phyloP scores from a whole-genome alignment of 1,140 invertebrate species.

The Cheumatopsyche charites region DNA sequence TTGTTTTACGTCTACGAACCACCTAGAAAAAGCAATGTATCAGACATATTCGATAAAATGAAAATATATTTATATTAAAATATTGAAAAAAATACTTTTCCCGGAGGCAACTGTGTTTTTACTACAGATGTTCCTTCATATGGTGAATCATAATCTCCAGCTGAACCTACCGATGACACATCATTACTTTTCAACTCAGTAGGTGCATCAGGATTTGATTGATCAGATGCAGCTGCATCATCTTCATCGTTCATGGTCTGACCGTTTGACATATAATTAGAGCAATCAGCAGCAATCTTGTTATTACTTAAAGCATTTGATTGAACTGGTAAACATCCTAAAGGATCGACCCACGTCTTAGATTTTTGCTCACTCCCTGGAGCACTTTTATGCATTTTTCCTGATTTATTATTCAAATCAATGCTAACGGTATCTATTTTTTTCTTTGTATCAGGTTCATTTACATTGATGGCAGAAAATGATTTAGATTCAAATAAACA shows the following conservation, averaged over 20 bases:
- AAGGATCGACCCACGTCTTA: conserved; percentile 53
- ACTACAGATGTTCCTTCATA: conserved; percentile 66
- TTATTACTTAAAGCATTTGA: conserved; percentile 52
- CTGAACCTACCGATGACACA: conserved; percentile 54
- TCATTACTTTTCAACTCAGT: conserved; percentile 53
- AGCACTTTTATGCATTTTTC: neutral
- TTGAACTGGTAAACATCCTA: conserved; percentile 58
- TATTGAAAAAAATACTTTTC: conserved; percentile 61
- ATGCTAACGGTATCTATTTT: neutral
- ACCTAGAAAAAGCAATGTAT: conserved; percentile 51
- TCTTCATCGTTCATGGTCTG: conserved; percentile 51
- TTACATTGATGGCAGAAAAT: conserved; percentile 17
- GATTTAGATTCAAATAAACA: conserved; percentile 42
- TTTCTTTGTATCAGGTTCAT: conserved; percentile 6
- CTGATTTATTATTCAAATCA: neutral
- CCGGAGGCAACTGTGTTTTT: conserved; percentile 69
- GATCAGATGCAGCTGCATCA: conserved; percentile 63
- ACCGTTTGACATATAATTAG: conserved; percentile 37
- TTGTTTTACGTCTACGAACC: conserved; percentile 59
- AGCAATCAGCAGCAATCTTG: conserved; percentile 46
- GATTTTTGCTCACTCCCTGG: conserved; percentile 37
- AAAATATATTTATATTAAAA: conserved; percentile 4
- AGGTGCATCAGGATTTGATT: conserved; percentile 61
- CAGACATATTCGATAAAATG: neutral
- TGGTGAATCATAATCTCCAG: conserved; percentile 55